A percentile compares a stretch with the other conserved stretches of the same genome.
Conservation (phyloP, 2,888 invertebrate species). For the Exocentrus adspersus region DNA sequence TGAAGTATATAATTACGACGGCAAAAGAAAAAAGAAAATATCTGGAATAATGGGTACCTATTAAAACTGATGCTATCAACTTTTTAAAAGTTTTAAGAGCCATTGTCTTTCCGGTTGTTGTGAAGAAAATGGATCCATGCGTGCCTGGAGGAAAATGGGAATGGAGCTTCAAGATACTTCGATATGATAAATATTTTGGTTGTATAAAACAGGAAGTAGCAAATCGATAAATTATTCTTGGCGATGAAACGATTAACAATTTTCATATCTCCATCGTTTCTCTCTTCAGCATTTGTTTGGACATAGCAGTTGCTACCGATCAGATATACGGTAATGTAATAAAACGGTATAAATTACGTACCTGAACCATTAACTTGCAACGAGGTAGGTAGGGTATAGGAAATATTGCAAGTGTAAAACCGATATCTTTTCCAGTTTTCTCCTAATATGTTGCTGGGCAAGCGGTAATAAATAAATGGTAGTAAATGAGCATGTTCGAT, state of each 20-base stretch:
- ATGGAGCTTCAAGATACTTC: too few species aligned
- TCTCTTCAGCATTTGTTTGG: too few species aligned
- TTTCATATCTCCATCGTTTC: too few species aligned
- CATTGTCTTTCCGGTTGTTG: neutral
- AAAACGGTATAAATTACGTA: too few species aligned
- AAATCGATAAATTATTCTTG: too few species aligned
- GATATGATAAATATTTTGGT: too few species aligned
- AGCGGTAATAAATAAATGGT: slow-evolving; percentile 5
- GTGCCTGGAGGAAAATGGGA: neutral
- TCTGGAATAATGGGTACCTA: neutral
- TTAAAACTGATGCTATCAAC: neutral
- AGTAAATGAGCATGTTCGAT: slow-evolving; percentile 7
- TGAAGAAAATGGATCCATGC: neutral
- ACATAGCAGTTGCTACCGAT: too few species aligned
- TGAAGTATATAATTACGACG: neutral
- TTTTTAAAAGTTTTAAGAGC: neutral
- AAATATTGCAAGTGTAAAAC: neutral
- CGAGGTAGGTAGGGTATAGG: too few species aligned
- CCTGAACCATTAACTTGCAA: too few species aligned
- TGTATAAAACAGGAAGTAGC: too few species aligned
- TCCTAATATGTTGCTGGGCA: neutral
- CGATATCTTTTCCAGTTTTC: neutral
- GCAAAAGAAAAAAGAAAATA: neutral
- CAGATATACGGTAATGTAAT: too few species aligned
- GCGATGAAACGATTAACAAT: too few species aligned